Base-by-base conservation (phyloP, 2,888 invertebrate genomes). In the Standfussiana lucernea region DNA sequence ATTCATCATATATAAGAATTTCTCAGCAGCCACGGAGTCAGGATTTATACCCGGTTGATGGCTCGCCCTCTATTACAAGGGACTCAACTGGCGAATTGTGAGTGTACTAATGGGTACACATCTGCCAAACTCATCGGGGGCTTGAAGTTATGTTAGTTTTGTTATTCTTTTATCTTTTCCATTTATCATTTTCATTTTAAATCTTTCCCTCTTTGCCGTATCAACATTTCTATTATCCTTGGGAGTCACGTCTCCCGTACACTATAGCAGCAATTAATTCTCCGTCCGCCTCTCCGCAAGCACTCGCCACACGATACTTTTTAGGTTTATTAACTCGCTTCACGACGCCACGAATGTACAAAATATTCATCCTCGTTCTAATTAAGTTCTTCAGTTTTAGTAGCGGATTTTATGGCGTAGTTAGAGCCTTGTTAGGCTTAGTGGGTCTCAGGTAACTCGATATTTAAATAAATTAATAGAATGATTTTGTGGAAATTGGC, bases 311-410 rank as follows among this genome's bases (percentile, higher is more conserved):
- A 53, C 62, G 85, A 82, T 82, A 82, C 78, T 75, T 82, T 84
- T 84, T 72, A 72, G 62, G 64, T 78, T 84, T 84, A 81, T 72
- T 78, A 70, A 78, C 75, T 47, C 61, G 40, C 53, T 80, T 68
- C 56, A 72, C 56, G 71, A 42, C n/a, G 28, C n/a, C 21, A 24
- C 42, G 45, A 35, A 56, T 75, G 62, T 56, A 40, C 0, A 67
- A 62, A 84, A 67, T 64, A 71, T 53, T 68, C 42, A 37, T 40
- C 45, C 21, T 66, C 28, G 24, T 62, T 62, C 42, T 45, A 47
- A 70, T 35, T 28, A 42, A 56, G 42, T 28, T 56, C 35, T 66
- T 40, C 59, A 15, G 42, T 69, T 47, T 61, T 61, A 10, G 7
- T 37, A 18, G 42, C 28, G 28, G 61, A 50, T 47, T 35, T 66